Base-by-base conservation (phyloP, 30 jellyfish, hydroid and myxozoan genomes). In the Aurelia coerulea region DNA sequence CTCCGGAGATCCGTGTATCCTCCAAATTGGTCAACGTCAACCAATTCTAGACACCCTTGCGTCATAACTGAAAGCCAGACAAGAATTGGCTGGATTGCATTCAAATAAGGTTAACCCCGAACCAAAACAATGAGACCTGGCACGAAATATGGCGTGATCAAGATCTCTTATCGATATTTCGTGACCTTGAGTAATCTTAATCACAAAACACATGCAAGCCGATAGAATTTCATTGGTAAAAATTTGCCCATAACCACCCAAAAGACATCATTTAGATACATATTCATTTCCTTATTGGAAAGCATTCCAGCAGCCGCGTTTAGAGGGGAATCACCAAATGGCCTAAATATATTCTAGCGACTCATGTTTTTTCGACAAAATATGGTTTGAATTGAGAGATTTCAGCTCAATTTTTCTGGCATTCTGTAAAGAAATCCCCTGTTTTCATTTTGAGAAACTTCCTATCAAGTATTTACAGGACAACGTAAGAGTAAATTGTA, bases 101-200 rank as follows among this genome's bases (percentile, higher is more conserved):
- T 35, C 58, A 23, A 67, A 35, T 67, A 16, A 67, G 10, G 60
- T 15, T 19, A 67, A 67, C 54, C 35, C 77, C 23, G 42, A 67
- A 67, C 77, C 77, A 67, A 67, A 67, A 67, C 77, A 71, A 15
- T n/a, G 68, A 71, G 63, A 71, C 65, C 39, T 32, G 4, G 81
- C 81, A 71, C 81, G 81, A 71, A 71, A 71, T 39, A 71, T 71
- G 81, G 81, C 81, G 81, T 71, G 81, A 71, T 11, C 62, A 3
- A 17, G 6, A 8, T 29, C 33, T 42, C 53, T 74, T 33, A 18
- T 74, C 84, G 18, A 16, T 11, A 13, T 68, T 39, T 39, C 58
- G 64, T 71, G 81, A 71, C 81, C 81, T 11, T 8, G 10, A 60
- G 70, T 3, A 60, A 60, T 60, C 14, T 60, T 29, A 60, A 60